phyloP scores from a whole-genome alignment of 2,888 invertebrate genomes.

The Gryllus longicercus region DNA sequence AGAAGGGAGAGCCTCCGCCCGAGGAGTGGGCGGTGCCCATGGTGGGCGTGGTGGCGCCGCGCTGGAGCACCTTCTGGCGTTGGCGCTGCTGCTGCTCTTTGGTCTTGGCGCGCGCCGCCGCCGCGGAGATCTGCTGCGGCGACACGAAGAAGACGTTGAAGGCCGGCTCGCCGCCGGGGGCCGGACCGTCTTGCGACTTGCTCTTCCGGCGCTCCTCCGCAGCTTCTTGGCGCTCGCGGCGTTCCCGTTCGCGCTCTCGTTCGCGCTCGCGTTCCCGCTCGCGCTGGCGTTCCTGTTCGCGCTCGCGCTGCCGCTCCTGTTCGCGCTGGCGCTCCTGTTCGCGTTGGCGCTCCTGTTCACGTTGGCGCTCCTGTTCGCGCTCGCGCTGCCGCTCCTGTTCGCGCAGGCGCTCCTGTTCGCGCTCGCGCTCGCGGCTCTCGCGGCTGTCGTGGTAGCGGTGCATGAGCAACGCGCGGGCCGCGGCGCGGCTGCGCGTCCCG shows the following conservation, averaged over 20 bases:
- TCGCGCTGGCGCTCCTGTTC: constrained; percentile 20
- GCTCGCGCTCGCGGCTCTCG: constrained; percentile 37
- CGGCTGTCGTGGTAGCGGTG: constrained; percentile 37
- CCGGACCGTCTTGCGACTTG: constrained; percentile 37
- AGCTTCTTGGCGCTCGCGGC: constrained; percentile 50
- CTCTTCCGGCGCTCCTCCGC: constrained; percentile 22
- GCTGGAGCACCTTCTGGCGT: constrained; percentile 45
- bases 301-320: constrained; percentile 37
- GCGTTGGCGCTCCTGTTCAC: constrained; percentile 49
- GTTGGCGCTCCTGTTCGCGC: constrained; percentile 53
- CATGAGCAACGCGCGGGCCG: constrained; percentile 51
- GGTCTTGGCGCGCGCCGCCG: background rate
- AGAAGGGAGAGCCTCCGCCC: constrained; percentile 18
- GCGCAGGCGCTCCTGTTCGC: constrained; percentile 55
- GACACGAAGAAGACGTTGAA: constrained; percentile 35
- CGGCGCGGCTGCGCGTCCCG: constrained; percentile 53
- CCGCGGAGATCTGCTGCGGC: background rate
- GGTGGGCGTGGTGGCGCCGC: constrained; percentile 52
- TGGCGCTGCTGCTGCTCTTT: constrained; percentile 41
- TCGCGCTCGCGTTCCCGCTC: constrained; percentile 55
- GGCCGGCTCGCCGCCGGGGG: constrained; percentile 31
- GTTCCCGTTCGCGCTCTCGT: constrained; percentile 52
- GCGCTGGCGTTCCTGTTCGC: constrained; percentile 55
- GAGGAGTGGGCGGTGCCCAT: constrained; percentile 39
- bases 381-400: constrained; percentile 54